These are phyloP conservation scores for Formicarius rufipectus DNA, from an alignment of 2,113 vertebrate genomes.

Conservation along the genomic window DNA sequence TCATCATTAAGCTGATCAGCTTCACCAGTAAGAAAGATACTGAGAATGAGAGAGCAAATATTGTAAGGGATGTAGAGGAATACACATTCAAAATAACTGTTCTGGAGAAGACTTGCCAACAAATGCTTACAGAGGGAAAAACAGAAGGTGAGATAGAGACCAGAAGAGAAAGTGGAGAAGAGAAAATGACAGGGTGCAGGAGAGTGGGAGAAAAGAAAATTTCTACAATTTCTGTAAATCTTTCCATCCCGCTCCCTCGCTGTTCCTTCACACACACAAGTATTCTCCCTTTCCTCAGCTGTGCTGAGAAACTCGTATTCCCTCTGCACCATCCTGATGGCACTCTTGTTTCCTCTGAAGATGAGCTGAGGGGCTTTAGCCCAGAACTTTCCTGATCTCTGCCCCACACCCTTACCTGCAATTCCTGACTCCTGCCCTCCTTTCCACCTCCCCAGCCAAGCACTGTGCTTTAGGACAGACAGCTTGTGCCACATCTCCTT, in stretches of 20 bases:
- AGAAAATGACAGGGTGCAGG: not conserved
- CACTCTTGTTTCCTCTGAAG: not conserved
- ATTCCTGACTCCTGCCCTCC: not conserved
- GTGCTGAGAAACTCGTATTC: rapidly evolving
- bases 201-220: not conserved
- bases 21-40: not conserved
- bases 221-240: not conserved
- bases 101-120: slow-evolving; percentile 14
- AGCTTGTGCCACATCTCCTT: not conserved
- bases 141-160: not conserved
- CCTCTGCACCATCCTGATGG: not conserved
- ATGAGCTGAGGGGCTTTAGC: not conserved
- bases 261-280: not conserved
- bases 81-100: slow-evolving; percentile 4
- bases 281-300: not conserved
- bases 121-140: slow-evolving; percentile 1
- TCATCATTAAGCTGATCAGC: not conserved
- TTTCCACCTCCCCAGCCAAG: not conserved
- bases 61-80: not conserved
- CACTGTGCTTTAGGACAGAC: not conserved
- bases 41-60: slow-evolving; percentile 15
- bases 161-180: not conserved
- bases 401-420: not conserved
- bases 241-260: not conserved
- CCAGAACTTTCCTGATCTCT: not conserved